These are phyloP conservation scores for Clistopyga incitator DNA, from an alignment of 2,888 invertebrate genomes.

Conservation along the genomic window DNA sequence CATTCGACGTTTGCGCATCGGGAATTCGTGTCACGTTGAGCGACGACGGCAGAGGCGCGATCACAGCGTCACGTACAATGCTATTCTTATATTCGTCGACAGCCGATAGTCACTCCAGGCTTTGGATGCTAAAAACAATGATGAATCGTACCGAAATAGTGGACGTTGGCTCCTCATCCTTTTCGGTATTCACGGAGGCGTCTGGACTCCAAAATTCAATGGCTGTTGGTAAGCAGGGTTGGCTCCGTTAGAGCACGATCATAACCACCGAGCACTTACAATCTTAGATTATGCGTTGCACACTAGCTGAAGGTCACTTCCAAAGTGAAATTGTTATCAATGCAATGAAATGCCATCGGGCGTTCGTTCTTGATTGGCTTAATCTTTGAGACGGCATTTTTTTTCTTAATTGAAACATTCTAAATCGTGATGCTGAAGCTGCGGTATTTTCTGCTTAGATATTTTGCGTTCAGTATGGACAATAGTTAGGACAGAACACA, in stretches of 20 bases:
- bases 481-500: too few relatives aligned
- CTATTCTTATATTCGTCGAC: slow-evolving; percentile 66
- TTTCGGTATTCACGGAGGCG: slow-evolving; percentile 7
- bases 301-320: background rate
- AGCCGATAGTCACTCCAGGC: slow-evolving; percentile 55
- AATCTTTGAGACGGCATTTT: too few relatives aligned
- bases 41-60: slow-evolving; percentile 51
- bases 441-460: too few relatives aligned
- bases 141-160: slow-evolving; percentile 53
- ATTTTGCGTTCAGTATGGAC: too few relatives aligned
- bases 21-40: slow-evolving; percentile 62
- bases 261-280: background rate
- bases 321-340: background rate
- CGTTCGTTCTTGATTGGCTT: too few relatives aligned
- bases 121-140: slow-evolving; percentile 61
- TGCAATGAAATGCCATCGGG: background rate
- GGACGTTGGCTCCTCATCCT: background rate
- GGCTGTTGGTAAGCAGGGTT: background rate
- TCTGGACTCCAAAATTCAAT: background rate
- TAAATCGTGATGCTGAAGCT: too few relatives aligned
- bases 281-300: background rate
- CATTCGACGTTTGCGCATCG: slow-evolving; percentile 21
- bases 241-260: background rate
- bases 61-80: slow-evolving; percentile 63
- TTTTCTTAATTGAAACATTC: too few relatives aligned